A percentile compares a stretch with the other conserved stretches of the same genome.
Evolutionary conservation across 2,113 vertebrate genomes (phyloP).

Genomic region (Prunella fulvescens): DNA sequence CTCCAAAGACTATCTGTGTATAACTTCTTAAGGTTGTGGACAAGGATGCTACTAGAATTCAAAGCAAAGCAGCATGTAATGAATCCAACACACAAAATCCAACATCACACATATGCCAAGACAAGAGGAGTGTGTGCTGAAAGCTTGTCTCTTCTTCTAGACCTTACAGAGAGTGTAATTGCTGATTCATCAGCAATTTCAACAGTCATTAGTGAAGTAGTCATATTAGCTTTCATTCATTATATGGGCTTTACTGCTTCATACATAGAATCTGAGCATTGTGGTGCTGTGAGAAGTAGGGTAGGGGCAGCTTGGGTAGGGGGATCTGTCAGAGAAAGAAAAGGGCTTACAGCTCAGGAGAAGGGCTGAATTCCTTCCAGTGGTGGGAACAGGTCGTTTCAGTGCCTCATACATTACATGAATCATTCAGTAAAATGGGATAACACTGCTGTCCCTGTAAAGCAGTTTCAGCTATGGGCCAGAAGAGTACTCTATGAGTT

Average conservation of each 20-base stretch:
- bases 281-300: fast-evolving
- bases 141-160: neutral
- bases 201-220: neutral
- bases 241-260: neutral
- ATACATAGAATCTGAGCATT: neutral
- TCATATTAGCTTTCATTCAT: neutral
- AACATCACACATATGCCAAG: neutral
- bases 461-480: neutral
- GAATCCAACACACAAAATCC: neutral
- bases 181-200: neutral
- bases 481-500: neutral
- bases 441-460: neutral
- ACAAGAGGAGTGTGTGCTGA: neutral
- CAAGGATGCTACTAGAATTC: neutral
- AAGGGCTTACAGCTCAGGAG: neutral
- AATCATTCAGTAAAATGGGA: neutral
- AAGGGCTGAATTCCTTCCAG: neutral
- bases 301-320: neutral
- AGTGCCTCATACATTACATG: neutral
- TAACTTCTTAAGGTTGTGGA: neutral
- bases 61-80: neutral
- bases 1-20: neutral
- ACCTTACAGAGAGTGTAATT: neutral
- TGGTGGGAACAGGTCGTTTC: neutral
- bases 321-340: neutral